Base-by-base conservation (phyloP, 1,140 invertebrate species). In the Brachionus paranguensis region DNA sequence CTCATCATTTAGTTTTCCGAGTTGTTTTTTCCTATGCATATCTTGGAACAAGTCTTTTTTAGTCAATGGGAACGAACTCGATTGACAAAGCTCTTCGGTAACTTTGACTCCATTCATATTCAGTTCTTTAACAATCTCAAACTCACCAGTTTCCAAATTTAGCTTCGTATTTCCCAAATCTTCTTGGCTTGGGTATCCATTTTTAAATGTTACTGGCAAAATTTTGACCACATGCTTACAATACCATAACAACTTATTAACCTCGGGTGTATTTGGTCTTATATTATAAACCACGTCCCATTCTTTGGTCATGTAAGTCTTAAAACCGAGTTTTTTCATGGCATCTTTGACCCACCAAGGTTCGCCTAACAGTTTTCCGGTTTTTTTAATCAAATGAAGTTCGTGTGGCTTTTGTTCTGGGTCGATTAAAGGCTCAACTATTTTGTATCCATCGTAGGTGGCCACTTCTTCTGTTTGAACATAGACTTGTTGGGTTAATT, bases 181-280 rank as follows among this genome's bases (percentile, higher is more conserved):
- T 17, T 55, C 29, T n/a, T 27, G 8, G 0, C 17, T 45, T 0
- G 81, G 81, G 3, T 45, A 47, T 10, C 81, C 81, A 72, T 72
- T 68, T 68, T 68, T 83, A 55, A 83, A 83, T 14, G 20, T 76
- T 4, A 74, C 12, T 5, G 83, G 83, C 17, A 68, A n/a, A 27
- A 84, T 45, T 43, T 84, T 55, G 11, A 84, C 65, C 24, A 84
- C 20, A 47, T 84, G 83, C 27, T 84, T 84, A 33, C 83, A 84
- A n/a, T 65, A 37, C 37, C 43, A 74, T 12, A 84, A 27, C n/a
- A 65, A 37, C 33, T 76, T 72, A 64, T 84, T 84, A 1, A 84
- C 29, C 27, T 72, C 65, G 1, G 47, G 83, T 12, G 64, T 84
- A 60, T 84, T 84, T 11, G 81, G 81, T 37, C 27, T 84, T 12